Percentiles rank a stretch among this genome's conserved stretches.
phyloP scores from a whole-genome alignment of 2,888 invertebrate genomes.

The Dynastes grantii region DNA sequence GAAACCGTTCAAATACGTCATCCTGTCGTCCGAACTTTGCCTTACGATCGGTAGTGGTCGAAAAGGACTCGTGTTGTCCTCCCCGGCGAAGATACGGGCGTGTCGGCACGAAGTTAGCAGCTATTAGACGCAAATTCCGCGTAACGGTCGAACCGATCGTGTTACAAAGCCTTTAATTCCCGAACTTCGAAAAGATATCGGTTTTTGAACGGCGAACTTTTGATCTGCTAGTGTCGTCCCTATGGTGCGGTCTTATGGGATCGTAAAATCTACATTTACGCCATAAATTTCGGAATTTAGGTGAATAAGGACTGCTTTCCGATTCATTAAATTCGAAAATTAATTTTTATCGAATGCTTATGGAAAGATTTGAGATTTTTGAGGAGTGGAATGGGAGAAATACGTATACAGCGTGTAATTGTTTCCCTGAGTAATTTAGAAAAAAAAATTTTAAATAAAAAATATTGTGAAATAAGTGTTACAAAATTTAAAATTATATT shows the following conservation, averaged over 20 bases:
- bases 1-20: not conserved
- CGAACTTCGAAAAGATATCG: not conserved
- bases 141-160: constrained; percentile 20
- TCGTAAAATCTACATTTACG: constrained; percentile 4
- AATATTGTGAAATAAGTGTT: no score
- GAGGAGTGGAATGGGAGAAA: no score
- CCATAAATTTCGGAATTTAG: constrained; percentile 16
- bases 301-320: not conserved
- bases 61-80: not conserved
- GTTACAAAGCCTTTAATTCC: constrained; percentile 35
- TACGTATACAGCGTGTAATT: no score
- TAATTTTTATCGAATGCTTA: not conserved
- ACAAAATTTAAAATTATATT: no score
- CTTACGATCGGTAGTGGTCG: not conserved
- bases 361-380: no score
- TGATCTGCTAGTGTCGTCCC: constrained; percentile 1
- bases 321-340: constrained; percentile 12
- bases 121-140: constrained; percentile 34
- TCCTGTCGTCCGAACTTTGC: not conserved
- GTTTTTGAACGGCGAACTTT: constrained; percentile 11
- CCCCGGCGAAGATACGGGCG: constrained; percentile 12
- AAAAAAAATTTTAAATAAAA: no score
- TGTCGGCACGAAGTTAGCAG: constrained; percentile 33
- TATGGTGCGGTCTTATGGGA: not conserved
- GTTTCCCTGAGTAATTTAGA: no score